A percentile compares a stretch with the other conserved stretches of the same genome.
Conservation (phyloP, 2,113 vertebrate species). For the Menidia beryllina region DNA sequence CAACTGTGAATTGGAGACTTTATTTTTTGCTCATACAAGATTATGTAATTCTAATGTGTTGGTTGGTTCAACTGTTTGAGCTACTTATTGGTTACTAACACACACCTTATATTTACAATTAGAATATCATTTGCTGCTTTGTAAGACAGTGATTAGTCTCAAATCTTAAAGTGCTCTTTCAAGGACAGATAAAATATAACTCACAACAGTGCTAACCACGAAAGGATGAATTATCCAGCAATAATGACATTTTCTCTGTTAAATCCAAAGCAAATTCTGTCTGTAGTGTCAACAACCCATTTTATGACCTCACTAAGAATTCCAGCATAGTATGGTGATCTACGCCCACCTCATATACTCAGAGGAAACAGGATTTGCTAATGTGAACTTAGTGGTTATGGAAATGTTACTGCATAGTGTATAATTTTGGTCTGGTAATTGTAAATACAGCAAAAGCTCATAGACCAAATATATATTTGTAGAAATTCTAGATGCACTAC, state of each 20-base stretch:
- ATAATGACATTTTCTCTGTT: background rate
- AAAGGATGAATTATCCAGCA: constrained; percentile 6
- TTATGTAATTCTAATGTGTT: background rate
- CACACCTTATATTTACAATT: background rate
- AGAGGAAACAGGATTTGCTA: constrained; percentile 40
- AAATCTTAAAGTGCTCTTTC: background rate
- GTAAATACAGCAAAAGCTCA: constrained; percentile 8
- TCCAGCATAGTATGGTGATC: constrained; percentile 40
- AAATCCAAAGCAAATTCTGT: constrained; percentile 1
- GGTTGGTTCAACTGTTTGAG: background rate
- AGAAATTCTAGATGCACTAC: constrained; percentile 8
- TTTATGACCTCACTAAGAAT: constrained; percentile 27
- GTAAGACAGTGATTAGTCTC: background rate
- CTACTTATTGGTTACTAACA: background rate
- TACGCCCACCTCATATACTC: constrained; percentile 30
- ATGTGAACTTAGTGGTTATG: constrained; percentile 48
- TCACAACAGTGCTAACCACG: background rate
- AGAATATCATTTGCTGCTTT: background rate
- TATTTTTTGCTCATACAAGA: background rate
- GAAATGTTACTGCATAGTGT: constrained; percentile 41
- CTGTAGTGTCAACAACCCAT: constrained; percentile 17
- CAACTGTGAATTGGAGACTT: background rate
- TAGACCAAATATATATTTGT: constrained; percentile 20
- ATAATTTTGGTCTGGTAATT: constrained; percentile 48
- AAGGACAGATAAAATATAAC: background rate